Percentiles rank a stretch among this genome's conserved stretches.
phyloP scores from a whole-genome alignment of 2,888 invertebrate species.

The Cordilura impudica region DNA sequence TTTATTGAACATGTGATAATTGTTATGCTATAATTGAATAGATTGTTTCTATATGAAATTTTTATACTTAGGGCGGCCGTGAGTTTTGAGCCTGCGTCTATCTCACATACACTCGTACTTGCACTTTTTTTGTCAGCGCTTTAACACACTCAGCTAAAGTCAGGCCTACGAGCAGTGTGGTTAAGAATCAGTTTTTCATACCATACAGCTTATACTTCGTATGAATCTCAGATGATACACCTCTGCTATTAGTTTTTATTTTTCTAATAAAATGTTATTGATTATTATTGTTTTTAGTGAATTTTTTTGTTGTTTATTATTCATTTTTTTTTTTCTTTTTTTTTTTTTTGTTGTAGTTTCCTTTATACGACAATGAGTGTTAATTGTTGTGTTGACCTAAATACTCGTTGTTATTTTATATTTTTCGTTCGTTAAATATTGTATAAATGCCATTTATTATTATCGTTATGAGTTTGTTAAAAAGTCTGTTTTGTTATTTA shows the following conservation, averaged over 20 bases:
- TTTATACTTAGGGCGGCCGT: too few species aligned
- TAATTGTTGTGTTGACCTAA: slow-evolving; percentile 56
- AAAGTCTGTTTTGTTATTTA: slow-evolving; percentile 6
- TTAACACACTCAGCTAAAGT: too few species aligned
- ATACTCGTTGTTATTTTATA: background rate
- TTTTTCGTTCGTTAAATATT: background rate
- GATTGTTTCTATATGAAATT: too few species aligned
- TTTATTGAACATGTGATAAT: too few species aligned
- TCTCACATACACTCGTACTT: too few species aligned
- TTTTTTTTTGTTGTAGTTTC: slow-evolving; percentile 6
- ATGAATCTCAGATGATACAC: too few species aligned
- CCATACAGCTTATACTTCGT: too few species aligned
- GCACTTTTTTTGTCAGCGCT: too few species aligned
- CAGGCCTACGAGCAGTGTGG: too few species aligned
- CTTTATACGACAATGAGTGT: slow-evolving; percentile 35
- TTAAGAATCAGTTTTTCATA: too few species aligned
- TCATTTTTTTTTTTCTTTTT: background rate
- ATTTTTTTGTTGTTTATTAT: slow-evolving; percentile 4
- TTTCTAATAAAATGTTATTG: slow-evolving; percentile 33
- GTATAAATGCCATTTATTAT: slow-evolving; percentile 14
- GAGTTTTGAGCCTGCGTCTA: too few species aligned
- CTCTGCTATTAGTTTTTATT: background rate
- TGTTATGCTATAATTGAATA: too few species aligned
- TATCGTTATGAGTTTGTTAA: background rate
- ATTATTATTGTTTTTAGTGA: slow-evolving; percentile 28